Percentiles rank a stretch among this genome's conserved stretches.
These are phyloP conservation scores for Pteria penguin DNA, from an alignment of 2,888 invertebrate genomes.

Conservation along the genomic window DNA sequence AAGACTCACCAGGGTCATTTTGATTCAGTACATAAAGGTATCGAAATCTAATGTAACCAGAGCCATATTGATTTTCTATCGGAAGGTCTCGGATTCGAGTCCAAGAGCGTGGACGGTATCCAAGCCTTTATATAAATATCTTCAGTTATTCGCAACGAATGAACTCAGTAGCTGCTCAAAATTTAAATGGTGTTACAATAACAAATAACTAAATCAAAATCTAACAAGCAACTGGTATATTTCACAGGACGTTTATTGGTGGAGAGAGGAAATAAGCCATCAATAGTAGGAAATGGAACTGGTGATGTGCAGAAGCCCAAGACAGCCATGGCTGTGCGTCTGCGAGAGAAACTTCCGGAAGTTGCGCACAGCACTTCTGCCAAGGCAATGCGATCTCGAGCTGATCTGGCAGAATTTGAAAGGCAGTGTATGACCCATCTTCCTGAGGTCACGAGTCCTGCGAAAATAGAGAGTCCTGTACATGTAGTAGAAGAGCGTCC, in stretches of 20 bases:
- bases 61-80: too few species aligned
- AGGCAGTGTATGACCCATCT: constrained; percentile 17
- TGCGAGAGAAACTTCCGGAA: constrained; percentile 2
- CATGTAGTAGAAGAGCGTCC: not conserved
- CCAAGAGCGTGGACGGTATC: too few species aligned
- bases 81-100: too few species aligned
- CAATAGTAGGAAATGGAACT: not conserved
- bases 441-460: constrained; percentile 18
- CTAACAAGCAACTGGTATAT: not conserved
- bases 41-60: too few species aligned
- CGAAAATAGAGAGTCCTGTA: not conserved
- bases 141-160: too few species aligned
- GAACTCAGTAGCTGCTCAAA: too few species aligned
- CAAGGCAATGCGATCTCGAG: constrained; percentile 14
- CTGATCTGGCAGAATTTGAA: constrained; percentile 29
- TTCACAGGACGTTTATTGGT: constrained; percentile 46
- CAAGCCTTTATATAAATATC: too few species aligned
- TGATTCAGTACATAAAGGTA: too few species aligned
- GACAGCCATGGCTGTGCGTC: constrained; percentile 3
- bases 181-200: not conserved
- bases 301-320: constrained; percentile 27
- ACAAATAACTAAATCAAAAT: not conserved
- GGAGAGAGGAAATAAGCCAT: constrained; percentile 40
- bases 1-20: too few species aligned
- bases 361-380: constrained; percentile 16